Conservation (phyloP, 2,888 invertebrate genomes). For the Cosmia trapezina region DNA sequence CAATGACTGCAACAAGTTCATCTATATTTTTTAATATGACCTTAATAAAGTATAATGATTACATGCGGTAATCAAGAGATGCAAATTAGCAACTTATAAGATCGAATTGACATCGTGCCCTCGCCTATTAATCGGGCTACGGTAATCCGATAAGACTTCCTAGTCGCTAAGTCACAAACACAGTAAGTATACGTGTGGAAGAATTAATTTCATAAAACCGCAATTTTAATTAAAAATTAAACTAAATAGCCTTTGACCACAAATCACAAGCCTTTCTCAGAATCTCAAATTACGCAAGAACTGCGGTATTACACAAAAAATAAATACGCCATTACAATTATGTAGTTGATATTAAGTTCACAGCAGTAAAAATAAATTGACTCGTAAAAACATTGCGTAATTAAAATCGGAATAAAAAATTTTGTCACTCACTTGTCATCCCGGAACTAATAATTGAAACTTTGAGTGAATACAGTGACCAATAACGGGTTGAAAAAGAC, state of each 20-base stretch:
- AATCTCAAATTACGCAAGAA: constrained; percentile 27
- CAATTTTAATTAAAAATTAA: not conserved
- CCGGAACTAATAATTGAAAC: constrained; percentile 15
- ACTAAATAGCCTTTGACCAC: too few species aligned
- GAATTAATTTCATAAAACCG: not conserved
- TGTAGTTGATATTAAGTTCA: constrained; percentile 5
- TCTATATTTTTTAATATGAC: not conserved
- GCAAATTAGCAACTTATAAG: constrained; percentile 22
- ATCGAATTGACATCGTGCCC: constrained; percentile 33
- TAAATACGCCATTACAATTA: constrained; percentile 26
- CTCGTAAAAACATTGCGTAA: constrained; percentile 28
- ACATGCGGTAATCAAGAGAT: constrained; percentile 10
- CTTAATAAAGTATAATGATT: not conserved
- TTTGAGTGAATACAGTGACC: not conserved
- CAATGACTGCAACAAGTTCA: not conserved
- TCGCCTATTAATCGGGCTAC: constrained; percentile 29
- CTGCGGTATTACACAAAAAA: constrained; percentile 10
- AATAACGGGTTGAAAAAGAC: too few species aligned
- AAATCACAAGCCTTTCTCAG: constrained; percentile 11
- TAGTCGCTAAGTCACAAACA: constrained; percentile 5
- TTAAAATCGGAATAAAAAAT: constrained; percentile 28
- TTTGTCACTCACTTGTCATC: not conserved
- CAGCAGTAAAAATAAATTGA: constrained; percentile 22
- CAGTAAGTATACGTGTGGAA: not conserved
- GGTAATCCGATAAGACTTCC: constrained; percentile 37